phyloP scores from a whole-genome alignment of 2,113 vertebrate species.

The Oplegnathus fasciatus region DNA sequence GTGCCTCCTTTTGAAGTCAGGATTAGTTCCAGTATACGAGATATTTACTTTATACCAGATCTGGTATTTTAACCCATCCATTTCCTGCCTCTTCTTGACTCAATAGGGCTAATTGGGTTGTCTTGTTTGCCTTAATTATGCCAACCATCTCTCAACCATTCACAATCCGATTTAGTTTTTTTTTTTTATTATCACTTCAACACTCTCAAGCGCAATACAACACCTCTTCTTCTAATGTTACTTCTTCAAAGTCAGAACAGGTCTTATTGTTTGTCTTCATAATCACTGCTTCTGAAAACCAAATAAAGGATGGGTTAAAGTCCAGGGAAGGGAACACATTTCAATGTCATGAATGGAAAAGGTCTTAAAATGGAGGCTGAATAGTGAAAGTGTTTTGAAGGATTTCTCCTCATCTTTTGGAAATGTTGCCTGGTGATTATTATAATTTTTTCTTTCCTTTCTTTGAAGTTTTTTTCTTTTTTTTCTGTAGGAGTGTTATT shows the following conservation, averaged over 20 bases:
- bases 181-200: constrained; percentile 1
- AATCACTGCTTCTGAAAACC: constrained; percentile 77
- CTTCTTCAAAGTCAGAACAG: constrained; percentile 40
- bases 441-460: constrained; percentile 47
- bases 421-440: constrained; percentile 74
- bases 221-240: constrained; percentile 43
- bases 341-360: constrained; percentile 65
- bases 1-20: constrained; percentile 70
- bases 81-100: constrained; percentile 60
- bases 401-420: constrained; percentile 70
- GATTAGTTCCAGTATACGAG: constrained; percentile 48
- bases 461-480: constrained; percentile 58
- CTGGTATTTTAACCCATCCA: constrained; percentile 74
- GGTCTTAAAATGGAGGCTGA: constrained; percentile 71
- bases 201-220: constrained; percentile 39
- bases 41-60: constrained; percentile 56
- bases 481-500: constrained; percentile 80
- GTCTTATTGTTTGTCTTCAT: constrained; percentile 58
- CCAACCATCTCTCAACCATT: constrained; percentile 49
- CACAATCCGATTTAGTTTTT: neutral
- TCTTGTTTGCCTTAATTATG: constrained; percentile 78
- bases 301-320: constrained; percentile 80
- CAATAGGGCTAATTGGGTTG: constrained; percentile 75
- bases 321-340: constrained; percentile 74
- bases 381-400: constrained; percentile 74